These are phyloP conservation scores for Proterorhinus semilunaris DNA, from an alignment of 2,113 vertebrate genomes.

Conservation along the genomic window DNA sequence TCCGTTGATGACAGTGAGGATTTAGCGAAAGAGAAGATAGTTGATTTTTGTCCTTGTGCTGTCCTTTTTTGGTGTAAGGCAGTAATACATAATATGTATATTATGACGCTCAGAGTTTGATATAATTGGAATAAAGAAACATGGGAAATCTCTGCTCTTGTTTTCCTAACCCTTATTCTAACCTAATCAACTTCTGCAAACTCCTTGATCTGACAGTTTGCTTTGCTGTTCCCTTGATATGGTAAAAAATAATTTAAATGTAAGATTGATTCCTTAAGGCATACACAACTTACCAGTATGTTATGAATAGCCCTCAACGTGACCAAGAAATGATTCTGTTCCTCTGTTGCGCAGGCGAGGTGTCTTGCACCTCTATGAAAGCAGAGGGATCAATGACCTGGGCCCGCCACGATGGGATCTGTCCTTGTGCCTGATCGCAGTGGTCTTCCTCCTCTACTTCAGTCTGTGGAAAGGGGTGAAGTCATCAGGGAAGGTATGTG, in stretches of 20 bases:
- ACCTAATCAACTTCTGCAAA: neutral
- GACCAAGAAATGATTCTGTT: neutral
- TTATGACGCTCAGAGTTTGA: neutral
- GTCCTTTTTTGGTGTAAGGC: no score
- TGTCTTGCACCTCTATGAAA: slow-evolving; percentile 90
- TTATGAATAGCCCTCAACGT: neutral
- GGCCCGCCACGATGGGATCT: slow-evolving; percentile 92
- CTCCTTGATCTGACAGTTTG: neutral
- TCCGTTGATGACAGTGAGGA: no score
- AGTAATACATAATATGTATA: neutral
- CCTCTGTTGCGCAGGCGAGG: slow-evolving; percentile 77
- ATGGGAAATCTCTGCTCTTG: neutral
- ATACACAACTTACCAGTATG: neutral
- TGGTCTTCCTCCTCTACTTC: slow-evolving; percentile 92
- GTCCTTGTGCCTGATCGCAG: slow-evolving; percentile 85
- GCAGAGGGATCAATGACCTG: slow-evolving; percentile 88
- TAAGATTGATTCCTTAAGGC: neutral
- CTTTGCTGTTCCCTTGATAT: neutral
- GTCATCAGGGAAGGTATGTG: slow-evolving; percentile 94
- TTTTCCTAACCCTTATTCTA: neutral
- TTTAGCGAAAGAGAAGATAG: no score
- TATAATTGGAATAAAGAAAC: neutral
- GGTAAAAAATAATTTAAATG: neutral
- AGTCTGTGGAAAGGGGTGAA: slow-evolving; percentile 99
- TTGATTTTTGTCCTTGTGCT: no score